Conservation (phyloP, 2,797 vertebrate genomes). For the Sciurus carolinensis region DNA sequence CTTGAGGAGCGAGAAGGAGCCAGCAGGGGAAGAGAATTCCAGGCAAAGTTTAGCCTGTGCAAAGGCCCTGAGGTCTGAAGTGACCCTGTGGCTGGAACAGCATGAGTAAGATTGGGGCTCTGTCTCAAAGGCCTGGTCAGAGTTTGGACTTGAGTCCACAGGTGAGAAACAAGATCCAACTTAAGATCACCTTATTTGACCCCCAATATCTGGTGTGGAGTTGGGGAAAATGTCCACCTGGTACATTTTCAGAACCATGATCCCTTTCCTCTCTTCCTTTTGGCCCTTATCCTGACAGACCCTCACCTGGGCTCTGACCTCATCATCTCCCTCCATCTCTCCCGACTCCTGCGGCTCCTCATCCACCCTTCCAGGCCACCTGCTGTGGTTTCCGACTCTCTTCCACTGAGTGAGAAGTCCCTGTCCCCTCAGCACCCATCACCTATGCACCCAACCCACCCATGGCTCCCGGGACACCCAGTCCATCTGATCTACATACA, state of each 20-base stretch:
- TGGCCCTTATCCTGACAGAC: neutral
- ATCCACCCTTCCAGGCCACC: neutral
- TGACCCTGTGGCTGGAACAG: neutral
- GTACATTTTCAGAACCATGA: rapidly evolving
- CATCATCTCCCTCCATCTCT: rapidly evolving
- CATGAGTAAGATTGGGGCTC: too few relatives aligned
- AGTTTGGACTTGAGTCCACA: neutral
- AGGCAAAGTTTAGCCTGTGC: neutral
- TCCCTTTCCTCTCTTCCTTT: neutral
- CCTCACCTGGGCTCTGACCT: rapidly evolving
- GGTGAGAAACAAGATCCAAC: neutral
- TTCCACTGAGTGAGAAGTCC: too few relatives aligned
- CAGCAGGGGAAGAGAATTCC: neutral
- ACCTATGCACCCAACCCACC: neutral
- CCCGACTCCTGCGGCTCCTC: neutral
- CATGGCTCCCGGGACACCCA: neutral
- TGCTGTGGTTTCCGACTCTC: rapidly evolving
- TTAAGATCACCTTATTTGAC: rapidly evolving
- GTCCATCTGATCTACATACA: slow-evolving; percentile 81
- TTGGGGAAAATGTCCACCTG: too few relatives aligned
- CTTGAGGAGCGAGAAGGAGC: neutral
- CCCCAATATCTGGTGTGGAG: rapidly evolving
- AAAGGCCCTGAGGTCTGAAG: slow-evolving; percentile 32
- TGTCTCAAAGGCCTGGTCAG: neutral
- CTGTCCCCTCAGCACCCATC: neutral